Evolutionary conservation across 2,888 invertebrate genomes (phyloP), one percentile per base, ranked within the genome.

Genomic region (Phragmatobia fuliginosa): DNA sequence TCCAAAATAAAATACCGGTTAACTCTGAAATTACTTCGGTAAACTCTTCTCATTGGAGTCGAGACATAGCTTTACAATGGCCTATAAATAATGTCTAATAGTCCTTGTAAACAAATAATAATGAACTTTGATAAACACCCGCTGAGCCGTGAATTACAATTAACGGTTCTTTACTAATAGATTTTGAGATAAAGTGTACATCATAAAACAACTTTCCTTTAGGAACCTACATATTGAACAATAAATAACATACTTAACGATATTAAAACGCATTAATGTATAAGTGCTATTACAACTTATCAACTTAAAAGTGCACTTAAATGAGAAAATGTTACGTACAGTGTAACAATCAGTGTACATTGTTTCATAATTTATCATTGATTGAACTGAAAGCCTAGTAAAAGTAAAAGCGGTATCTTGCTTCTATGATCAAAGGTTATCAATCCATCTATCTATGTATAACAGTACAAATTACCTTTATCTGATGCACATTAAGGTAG

Each of bases 391-490:
- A 64, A 64, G 68, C 36, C 4, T n/a, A 28, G 45, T 31, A 66
- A 56, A 71, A 71, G 71, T 71, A 71, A 71, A 49, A 68, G 67
- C 60, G 60, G 68, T 81, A 71, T 70, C 70, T 61, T 63, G 67
- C 61, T 71, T 62, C 66, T 68, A 52, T 70, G 69, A 60, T 66
- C 73, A 70, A 70, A 76, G 83, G 81, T 81, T 78, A 81, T 75
- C 83, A 70, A 72, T 69, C 68, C 68, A 74, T 71, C 77, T 70
- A 72, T 75, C 74, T 79, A 73, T 72, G 69, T 81, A 31, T 66
- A 67, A 67, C 73, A 45, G 74, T 74, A 77, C 77, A 78, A 80
- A 80, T 80, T 82, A 73, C 56, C 61, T 49, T 74, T 80, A 83
- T 82, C 81, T 84, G 78, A 83, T 83, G n/a, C 6, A 36, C 41